phyloP scores from a whole-genome alignment of 1,140 invertebrate species.

The Copidosoma floridanum region DNA sequence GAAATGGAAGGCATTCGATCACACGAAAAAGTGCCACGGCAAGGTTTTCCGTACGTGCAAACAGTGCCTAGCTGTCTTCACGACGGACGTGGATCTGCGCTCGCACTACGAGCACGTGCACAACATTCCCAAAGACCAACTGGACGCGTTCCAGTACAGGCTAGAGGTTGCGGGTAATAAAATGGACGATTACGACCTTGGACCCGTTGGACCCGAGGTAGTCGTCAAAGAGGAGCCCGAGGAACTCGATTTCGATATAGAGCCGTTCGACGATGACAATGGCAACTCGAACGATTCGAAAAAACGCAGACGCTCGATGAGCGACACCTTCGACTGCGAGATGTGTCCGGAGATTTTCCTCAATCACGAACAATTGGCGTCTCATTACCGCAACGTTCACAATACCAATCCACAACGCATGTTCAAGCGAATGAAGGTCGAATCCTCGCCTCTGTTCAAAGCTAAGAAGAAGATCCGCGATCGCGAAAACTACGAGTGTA shows the following conservation, averaged over 20 bases:
- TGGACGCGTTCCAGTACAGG: constrained; percentile 47
- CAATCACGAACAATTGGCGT: constrained; percentile 42
- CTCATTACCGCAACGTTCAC: constrained; percentile 49
- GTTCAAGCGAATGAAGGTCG: constrained; percentile 44
- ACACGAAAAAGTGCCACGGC: constrained; percentile 64
- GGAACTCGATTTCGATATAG: constrained; percentile 47
- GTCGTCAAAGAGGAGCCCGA: constrained; percentile 51
- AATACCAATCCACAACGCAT: constrained; percentile 47
- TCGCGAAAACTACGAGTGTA: constrained; percentile 48
- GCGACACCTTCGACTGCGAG: constrained; percentile 50
- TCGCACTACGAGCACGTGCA: constrained; percentile 55
- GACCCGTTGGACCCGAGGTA: constrained; percentile 32
- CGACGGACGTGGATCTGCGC: constrained; percentile 55
- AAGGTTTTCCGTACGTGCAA: constrained; percentile 62
- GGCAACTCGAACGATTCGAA: constrained; percentile 37
- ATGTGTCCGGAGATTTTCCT: constrained; percentile 54
- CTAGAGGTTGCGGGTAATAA: constrained; percentile 34
- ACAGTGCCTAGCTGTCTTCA: constrained; percentile 61
- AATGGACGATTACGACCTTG: constrained; percentile 22
- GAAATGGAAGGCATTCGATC: constrained; percentile 64
- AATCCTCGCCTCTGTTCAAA: constrained; percentile 9
- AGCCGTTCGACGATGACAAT: constrained; percentile 34
- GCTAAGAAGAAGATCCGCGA: constrained; percentile 32
- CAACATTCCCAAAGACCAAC: constrained; percentile 49
- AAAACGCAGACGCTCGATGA: constrained; percentile 37